Percentiles rank a stretch among this genome's conserved stretches.
These are phyloP conservation scores for Paramuricea clavata DNA, from an alignment of 92 coral and sea anemone species.

Conservation along the genomic window DNA sequence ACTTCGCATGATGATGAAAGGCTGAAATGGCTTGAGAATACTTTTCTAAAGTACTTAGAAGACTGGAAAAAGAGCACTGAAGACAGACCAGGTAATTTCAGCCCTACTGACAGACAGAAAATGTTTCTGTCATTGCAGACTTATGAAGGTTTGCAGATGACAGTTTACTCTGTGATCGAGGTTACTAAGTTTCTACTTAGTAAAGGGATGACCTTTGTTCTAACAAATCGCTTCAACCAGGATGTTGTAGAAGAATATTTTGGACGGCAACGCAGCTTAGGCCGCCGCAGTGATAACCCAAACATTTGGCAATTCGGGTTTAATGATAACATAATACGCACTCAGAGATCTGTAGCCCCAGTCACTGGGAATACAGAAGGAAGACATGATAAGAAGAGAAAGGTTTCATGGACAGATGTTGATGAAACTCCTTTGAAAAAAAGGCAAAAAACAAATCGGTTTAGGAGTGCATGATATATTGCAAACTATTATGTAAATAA, in stretches of 20 bases:
- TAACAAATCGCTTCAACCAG: conserved; percentile 73
- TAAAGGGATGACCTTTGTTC: conserved; percentile 70
- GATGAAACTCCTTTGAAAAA: conserved; percentile 5
- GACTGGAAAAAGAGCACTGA: conserved; percentile 67
- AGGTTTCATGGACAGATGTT: conserved; percentile 5
- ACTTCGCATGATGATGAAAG: neutral
- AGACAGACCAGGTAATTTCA: conserved; percentile 75
- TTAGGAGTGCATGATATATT: too few species aligned
- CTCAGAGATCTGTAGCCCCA: conserved; percentile 65
- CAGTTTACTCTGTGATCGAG: conserved; percentile 63
- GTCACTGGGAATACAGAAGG: conserved; percentile 75
- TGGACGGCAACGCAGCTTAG: conserved; percentile 66
- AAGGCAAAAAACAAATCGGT: neutral
- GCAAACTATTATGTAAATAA: too few species aligned
- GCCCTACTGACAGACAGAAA: conserved; percentile 52
- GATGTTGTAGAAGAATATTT: conserved; percentile 71
- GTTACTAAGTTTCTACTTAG: conserved; percentile 70
- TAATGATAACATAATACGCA: conserved; percentile 69
- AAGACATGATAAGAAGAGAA: conserved; percentile 58
- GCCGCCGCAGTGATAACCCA: conserved; percentile 66
- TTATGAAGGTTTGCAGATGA: conserved; percentile 50
- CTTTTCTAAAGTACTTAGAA: conserved; percentile 60
- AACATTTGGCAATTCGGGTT: conserved; percentile 64
- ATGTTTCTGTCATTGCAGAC: conserved; percentile 78
- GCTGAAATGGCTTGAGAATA: conserved; percentile 19